Evolutionary conservation across 2,888 invertebrate genomes (phyloP), one percentile per base, ranked within the genome.

Genomic region (Encarsia formosa): DNA sequence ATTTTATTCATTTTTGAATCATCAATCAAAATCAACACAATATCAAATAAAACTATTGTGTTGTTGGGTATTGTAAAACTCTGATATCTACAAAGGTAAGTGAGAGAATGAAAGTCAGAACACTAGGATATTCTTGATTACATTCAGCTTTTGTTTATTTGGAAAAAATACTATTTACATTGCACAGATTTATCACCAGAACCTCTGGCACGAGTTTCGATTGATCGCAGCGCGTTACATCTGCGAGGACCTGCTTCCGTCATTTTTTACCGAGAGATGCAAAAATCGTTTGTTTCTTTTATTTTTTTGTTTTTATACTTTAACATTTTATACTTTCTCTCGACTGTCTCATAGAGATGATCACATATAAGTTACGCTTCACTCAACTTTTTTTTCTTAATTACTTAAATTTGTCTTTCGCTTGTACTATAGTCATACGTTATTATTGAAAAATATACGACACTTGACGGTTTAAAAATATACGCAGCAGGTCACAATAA

Each of bases 131-230:
- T n/a, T n/a, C n/a, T 49, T 46, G 52, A 51, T 54, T 53, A 57
- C 50, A 54, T 57, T 60, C 59, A 59, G 60, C 59, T 60, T 59
- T 62, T 52, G 57, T 66, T 65, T 68, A 69, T 66, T 68, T 62
- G 64, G 63, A 61, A 69, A 69, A 69, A 67, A 69, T 70, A 67
- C 65, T 69, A 70, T 70, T 65, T 69, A 70, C 70, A 70, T 69
- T 69, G 66, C 68, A 70, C 65, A 67, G 60, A 62, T 61, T 67
- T 59, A 63, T 63, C 59, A 61, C 61, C 62, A 61, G 59, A 57
- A 58, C 58, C 59, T 58, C 57, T 57, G 58, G 48, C 48, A 55
- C 49, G 42, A 52, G 52, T 49, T 52, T 49, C 32, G 23, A 52
- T 45, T 38, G 13, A 51, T 51, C 48, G 43, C 39, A 34, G 34